A percentile compares a stretch with the other conserved stretches of the same genome.
Conservation (phyloP, 2,797 vertebrate genomes). For the Gambusia yucatana region DNA sequence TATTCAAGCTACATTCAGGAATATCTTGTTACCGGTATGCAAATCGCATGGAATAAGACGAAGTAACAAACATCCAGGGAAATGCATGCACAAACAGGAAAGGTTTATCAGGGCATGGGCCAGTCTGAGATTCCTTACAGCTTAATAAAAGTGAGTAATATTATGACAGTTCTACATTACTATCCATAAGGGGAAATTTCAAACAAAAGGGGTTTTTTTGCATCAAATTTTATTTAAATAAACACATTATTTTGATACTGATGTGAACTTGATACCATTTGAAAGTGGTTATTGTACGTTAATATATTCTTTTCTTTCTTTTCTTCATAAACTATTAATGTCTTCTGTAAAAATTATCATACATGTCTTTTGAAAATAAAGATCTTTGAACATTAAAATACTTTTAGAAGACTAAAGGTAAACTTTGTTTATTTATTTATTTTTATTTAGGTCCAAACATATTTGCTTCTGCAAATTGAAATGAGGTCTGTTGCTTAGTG, state of each 20-base stretch:
- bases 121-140: background rate
- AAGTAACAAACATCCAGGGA: background rate
- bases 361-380: background rate
- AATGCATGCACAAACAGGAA: background rate
- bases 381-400: too few relatives aligned
- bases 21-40: slow-evolving; percentile 1
- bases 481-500: background rate
- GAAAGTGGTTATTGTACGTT: background rate
- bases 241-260: background rate
- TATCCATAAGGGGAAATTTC: too few relatives aligned
- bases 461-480: background rate
- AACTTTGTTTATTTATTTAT: too few relatives aligned
- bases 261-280: background rate
- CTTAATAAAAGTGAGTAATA: background rate
- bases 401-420: too few relatives aligned
- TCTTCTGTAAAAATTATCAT: background rate
- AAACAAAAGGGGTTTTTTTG: background rate
- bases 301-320: background rate
- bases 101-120: background rate
- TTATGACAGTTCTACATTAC: background rate
- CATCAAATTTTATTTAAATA: background rate
- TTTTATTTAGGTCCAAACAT: background rate
- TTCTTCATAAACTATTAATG: background rate
- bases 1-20: background rate
- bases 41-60: background rate